Conservation (phyloP, 2,797 vertebrate species). For the Alauda arvensis region DNA sequence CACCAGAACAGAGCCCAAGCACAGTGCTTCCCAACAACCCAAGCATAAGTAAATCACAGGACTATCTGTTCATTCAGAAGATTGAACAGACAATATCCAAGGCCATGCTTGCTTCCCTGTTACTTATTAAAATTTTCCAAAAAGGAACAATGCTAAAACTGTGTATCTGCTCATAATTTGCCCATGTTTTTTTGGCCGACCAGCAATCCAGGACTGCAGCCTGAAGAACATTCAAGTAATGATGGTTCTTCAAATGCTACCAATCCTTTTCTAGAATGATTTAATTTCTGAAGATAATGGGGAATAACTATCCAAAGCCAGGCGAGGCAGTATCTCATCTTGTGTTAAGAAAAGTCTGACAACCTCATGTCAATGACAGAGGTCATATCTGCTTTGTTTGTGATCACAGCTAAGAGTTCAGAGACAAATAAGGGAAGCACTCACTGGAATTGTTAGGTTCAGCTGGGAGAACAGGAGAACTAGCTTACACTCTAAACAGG, state of each 20-base stretch:
- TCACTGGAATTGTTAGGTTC: not conserved
- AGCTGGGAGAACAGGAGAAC: not conserved
- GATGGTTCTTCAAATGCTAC: not conserved
- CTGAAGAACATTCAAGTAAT: not conserved
- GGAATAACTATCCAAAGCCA: not conserved
- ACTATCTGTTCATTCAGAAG: not conserved
- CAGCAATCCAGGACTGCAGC: not conserved
- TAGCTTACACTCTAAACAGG: constrained; percentile 25
- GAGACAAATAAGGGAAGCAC: constrained; percentile 4
- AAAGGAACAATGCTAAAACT: not conserved
- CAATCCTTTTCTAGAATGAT: not conserved
- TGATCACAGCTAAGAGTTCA: not conserved
- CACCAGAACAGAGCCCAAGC: not conserved
- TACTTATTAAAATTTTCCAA: not conserved
- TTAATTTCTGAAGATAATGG: not conserved
- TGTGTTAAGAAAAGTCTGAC: not conserved
- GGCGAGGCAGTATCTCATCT: not conserved
- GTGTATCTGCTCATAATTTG: not conserved
- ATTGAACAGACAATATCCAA: not conserved
- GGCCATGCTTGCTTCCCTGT: not conserved
- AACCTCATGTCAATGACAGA: not conserved
- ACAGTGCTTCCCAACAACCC: not conserved
- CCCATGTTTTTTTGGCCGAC: not conserved
- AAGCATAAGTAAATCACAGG: not conserved
- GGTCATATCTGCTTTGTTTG: not conserved